Base-by-base conservation (phyloP, 2,797 vertebrate species). In the Pitangus sulphuratus region DNA sequence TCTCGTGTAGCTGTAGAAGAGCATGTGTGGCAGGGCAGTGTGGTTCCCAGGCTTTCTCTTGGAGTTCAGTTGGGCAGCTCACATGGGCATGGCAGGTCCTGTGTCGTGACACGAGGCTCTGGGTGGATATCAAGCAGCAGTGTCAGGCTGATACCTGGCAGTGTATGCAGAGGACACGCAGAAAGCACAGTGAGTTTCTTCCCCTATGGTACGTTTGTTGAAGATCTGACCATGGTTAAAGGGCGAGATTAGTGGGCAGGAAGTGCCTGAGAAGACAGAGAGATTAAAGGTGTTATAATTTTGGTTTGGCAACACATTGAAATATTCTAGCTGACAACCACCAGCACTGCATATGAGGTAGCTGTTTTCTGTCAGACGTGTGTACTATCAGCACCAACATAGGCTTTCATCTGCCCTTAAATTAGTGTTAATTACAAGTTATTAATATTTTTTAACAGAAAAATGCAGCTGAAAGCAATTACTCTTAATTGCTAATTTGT, bases 381-480 rank as follows among this genome's bases (percentile, higher is more conserved):
- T 84, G 76, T 92, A 12, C 54, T 86, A 33, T 85, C 69, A 90
- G 62, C 84, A 95, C 66, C 74, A 84, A 79, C 56, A 37, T 37
- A 54, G 70, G 74, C 74, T 97, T 95, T 96, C 80, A 95, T 95
- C 94, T 92, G 25, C 89, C 50, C 89, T 90, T 87, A 89, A 96
- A 96, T 96, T 92, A 92, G 48, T 65, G 60, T 70, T 96, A 96
- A 97, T 96, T 96, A 85, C 56, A 71, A 87, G 81, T 87, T 79
- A 84, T 84, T 95, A 90, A 44, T 95, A 80, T 91, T 83, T 93
- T 28, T 33, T 50, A 88, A 26, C 51, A 90, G 70, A 4, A 74
- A 94, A 96, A 92, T 92, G 86, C 96, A 96, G 89, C 94, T 97
- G 93, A 90, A 89, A 93, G 90, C 90, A 95, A 95, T 97, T 95